Evolutionary conservation across 2,113 vertebrate species (phyloP).

Genomic region (Ctenodactylus gundi): DNA sequence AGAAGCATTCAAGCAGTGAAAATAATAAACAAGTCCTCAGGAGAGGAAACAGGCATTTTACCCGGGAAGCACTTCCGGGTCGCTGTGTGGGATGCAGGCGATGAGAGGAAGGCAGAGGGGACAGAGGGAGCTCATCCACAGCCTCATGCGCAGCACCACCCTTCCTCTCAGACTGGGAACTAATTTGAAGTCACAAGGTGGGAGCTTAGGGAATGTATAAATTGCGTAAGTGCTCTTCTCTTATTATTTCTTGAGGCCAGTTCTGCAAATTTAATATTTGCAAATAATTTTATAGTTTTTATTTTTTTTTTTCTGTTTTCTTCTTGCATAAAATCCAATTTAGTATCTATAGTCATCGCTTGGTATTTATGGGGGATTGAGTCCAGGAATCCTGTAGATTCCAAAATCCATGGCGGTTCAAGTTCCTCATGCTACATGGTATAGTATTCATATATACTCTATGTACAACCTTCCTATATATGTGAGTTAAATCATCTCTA

Average conservation of each 20-base stretch:
- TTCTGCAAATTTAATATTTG: background rate
- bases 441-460: background rate
- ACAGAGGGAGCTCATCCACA: fast-evolving
- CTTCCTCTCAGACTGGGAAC: background rate
- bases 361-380: background rate
- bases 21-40: background rate
- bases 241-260: background rate
- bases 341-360: background rate
- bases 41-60: background rate
- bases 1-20: background rate
- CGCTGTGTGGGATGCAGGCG: too few species aligned
- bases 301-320: background rate
- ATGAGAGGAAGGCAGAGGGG: background rate
- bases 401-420: background rate
- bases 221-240: background rate
- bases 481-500: background rate
- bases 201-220: background rate
- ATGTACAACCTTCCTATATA: background rate
- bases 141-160: background rate
- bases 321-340: background rate
- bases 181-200: background rate
- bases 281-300: background rate
- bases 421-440: background rate
- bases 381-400: background rate
- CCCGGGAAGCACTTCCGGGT: background rate